Evolutionary conservation across 2,113 vertebrate genomes (phyloP).

Genomic region (Crotalus viridis): DNA sequence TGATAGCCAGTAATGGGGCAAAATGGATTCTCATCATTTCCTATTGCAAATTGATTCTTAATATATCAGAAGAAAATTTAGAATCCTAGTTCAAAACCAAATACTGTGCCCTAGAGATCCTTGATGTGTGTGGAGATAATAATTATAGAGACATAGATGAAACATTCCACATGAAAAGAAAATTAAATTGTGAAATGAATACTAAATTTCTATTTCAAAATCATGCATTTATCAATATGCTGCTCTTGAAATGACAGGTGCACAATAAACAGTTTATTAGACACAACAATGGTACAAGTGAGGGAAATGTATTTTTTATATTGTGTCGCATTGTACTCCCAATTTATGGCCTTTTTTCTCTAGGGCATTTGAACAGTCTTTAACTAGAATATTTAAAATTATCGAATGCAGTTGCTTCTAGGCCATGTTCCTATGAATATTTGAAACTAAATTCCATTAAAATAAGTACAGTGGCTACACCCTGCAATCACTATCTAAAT

Average conservation of each 20-base stretch:
- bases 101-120: background rate
- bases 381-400: background rate
- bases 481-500: background rate
- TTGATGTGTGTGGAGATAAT: background rate
- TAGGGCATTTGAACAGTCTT: background rate
- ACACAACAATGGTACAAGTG: background rate
- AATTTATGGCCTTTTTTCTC: background rate
- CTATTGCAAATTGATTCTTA: background rate
- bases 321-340: background rate
- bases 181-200: slow-evolving; percentile 13
- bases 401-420: background rate
- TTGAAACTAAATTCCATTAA: slow-evolving; percentile 1
- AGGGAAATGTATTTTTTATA: background rate
- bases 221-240: slow-evolving; percentile 18
- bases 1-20: background rate
- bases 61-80: background rate
- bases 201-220: slow-evolving; percentile 30
- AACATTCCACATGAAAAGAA: background rate
- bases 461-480: background rate
- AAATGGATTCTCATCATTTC: background rate
- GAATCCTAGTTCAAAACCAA: background rate
- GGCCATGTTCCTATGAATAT: background rate
- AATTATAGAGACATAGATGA: background rate
- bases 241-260: slow-evolving; percentile 9
- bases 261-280: background rate